Percentiles rank a stretch among this genome's conserved stretches.
These are phyloP conservation scores for Bombyx huttoni DNA, from an alignment of 2,888 invertebrate genomes.

Conservation along the genomic window DNA sequence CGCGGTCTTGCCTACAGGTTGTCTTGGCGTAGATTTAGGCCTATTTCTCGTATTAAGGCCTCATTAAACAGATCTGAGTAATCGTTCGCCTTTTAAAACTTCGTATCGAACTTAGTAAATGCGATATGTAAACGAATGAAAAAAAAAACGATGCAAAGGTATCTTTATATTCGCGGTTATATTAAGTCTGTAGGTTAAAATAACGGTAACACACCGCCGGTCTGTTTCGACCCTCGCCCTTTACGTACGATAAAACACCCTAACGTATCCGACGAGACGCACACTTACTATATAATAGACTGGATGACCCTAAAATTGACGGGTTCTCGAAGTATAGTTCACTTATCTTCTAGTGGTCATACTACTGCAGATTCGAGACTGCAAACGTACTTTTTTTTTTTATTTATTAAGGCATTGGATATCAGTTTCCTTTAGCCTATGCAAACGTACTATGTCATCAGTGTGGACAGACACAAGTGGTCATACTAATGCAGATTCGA, in stretches of 20 bases:
- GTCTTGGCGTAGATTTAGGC: slow-evolving; percentile 7
- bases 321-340: too few species aligned
- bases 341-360: too few species aligned
- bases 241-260: background rate
- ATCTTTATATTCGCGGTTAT: too few species aligned
- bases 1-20: slow-evolving; percentile 17
- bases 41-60: background rate
- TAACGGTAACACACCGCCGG: background rate
- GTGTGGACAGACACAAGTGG: too few species aligned
- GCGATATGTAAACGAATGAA: background rate
- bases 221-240: background rate
- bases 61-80: background rate
- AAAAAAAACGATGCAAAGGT: background rate
- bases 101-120: background rate
- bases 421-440: too few species aligned
- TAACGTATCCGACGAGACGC: background rate
- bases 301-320: too few species aligned
- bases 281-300: background rate
- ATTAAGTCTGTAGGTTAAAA: too few species aligned
- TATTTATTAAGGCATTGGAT: too few species aligned
- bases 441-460: too few species aligned
- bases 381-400: too few species aligned
- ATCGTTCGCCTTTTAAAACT: background rate
- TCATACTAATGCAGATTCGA: too few species aligned
- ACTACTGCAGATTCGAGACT: too few species aligned